Evolutionary conservation across 2,113 vertebrate species (phyloP).

Genomic region (Pachypanchax playfairii): DNA sequence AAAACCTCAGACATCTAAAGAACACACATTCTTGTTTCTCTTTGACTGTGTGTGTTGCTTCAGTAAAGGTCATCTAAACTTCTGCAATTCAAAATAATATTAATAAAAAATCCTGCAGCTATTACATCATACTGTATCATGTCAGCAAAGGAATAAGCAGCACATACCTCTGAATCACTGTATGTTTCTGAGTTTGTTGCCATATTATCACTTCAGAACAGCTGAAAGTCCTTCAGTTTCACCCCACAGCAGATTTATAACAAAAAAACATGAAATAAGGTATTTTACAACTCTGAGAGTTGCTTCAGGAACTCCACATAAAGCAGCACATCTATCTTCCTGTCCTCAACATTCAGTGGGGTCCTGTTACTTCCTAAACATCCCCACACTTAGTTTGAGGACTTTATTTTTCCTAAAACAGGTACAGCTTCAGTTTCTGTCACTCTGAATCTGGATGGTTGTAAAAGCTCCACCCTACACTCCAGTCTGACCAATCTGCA

Average conservation of each 20-base stretch:
- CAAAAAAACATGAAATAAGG: conserved; percentile 31
- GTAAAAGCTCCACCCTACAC: conserved; percentile 41
- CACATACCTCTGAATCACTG: conserved; percentile 74
- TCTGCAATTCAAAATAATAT: neutral
- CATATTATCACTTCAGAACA: conserved; percentile 53
- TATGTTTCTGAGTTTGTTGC: conserved; percentile 63
- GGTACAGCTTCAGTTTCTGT: conserved; percentile 40
- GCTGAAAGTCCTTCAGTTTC: conserved; percentile 16
- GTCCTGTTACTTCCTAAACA: conserved; percentile 12
- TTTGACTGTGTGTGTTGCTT: no score
- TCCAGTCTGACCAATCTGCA: conserved; percentile 33
- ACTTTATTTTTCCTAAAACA: conserved; percentile 15
- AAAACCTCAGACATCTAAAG: no score
- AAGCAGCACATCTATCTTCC: conserved; percentile 49
- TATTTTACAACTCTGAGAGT: conserved; percentile 17
- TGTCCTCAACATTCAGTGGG: conserved; percentile 29
- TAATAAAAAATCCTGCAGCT: conserved; percentile 14
- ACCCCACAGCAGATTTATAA: conserved; percentile 23
- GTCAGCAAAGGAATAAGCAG: conserved; percentile 19
- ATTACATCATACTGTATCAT: no score
- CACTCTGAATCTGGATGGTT: conserved; percentile 29
- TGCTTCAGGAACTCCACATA: conserved; percentile 35
- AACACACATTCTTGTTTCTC: no score
- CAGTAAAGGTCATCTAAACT: neutral
- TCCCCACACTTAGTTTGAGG: neutral